Evolutionary conservation across 2,797 vertebrate genomes (phyloP).

Genomic region (Pseudomugil tenellus): DNA sequence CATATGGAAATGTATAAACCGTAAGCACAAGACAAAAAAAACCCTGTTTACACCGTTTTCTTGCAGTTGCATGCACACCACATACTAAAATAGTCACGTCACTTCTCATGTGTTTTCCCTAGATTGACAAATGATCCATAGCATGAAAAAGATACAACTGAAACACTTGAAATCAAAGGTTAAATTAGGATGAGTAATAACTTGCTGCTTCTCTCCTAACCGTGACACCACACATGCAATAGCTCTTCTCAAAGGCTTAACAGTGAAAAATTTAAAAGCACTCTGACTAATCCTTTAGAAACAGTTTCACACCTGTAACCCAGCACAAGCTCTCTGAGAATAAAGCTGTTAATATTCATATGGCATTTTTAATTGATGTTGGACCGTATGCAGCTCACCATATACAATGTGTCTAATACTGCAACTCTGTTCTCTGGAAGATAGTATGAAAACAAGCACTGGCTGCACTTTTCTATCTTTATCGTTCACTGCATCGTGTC

Average conservation of each 20-base stretch:
- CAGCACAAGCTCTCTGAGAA: conserved; percentile 4
- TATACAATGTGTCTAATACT: conserved; percentile 19
- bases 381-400: conserved; percentile 6
- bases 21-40: background rate
- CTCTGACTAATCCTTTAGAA: conserved; percentile 12
- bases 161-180: background rate
- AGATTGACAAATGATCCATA: background rate
- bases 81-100: background rate
- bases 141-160: background rate
- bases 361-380: background rate
- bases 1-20: background rate
- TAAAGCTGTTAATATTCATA: background rate
- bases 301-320: conserved; percentile 5
- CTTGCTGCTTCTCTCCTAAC: background rate
- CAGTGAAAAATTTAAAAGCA: background rate
- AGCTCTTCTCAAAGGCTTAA: background rate
- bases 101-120: background rate
- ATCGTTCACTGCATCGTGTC: conserved; percentile 1
- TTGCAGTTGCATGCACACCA: background rate
- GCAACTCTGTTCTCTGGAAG: background rate
- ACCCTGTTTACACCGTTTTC: background rate
- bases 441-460: conserved; percentile 1
- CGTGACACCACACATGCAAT: background rate
- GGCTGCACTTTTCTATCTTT: conserved; percentile 21
- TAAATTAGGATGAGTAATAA: background rate